These are phyloP conservation scores for Saccostrea glomerata DNA, from an alignment of 1,140 invertebrate genomes.

Conservation along the genomic window DNA sequence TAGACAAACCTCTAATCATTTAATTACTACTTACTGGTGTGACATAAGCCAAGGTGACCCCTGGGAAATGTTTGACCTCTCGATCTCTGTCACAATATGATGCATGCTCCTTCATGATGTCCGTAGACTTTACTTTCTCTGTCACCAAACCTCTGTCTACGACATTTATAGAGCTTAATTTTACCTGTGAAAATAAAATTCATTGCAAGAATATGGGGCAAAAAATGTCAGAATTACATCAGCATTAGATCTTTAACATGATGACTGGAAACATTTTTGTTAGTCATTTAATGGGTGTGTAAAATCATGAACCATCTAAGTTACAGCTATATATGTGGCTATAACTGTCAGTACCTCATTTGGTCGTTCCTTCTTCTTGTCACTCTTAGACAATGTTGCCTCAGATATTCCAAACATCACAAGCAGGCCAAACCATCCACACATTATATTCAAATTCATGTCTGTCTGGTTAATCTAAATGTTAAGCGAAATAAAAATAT, in stretches of 20 bases:
- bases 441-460: neutral
- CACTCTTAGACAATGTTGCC: constrained; percentile 20
- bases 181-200: constrained; percentile 36
- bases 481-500: too few relatives aligned
- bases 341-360: neutral
- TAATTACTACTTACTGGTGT: constrained; percentile 87
- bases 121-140: constrained; percentile 83
- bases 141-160: constrained; percentile 85
- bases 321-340: neutral
- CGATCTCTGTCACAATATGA: constrained; percentile 86
- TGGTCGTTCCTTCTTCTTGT: constrained; percentile 27
- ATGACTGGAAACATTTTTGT: neutral
- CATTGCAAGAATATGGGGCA: neutral
- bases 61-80: constrained; percentile 84
- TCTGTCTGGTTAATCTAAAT: too few relatives aligned
- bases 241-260: too few relatives aligned
- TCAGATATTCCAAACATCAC: neutral
- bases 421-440: neutral
- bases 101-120: constrained; percentile 88
- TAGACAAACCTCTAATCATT: too few relatives aligned
- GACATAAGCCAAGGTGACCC: constrained; percentile 90
- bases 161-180: constrained; percentile 81
- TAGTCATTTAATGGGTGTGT: neutral
- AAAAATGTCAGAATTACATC: too few relatives aligned
- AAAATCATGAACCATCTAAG: neutral